Conservation (phyloP, 2,888 invertebrate species). For the Lasius fuliginosus region DNA sequence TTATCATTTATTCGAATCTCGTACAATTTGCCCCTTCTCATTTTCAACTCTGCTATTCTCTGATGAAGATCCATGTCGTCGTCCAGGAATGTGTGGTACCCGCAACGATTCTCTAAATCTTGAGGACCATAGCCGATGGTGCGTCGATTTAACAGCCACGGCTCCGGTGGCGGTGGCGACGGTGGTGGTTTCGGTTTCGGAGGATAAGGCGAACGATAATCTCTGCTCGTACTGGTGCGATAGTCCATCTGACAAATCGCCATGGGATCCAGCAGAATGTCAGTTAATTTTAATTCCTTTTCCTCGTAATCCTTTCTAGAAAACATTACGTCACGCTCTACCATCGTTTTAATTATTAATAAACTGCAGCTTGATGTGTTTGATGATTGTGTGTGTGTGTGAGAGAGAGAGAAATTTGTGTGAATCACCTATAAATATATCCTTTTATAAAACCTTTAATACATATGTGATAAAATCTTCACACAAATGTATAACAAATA, state of each 20-base stretch:
- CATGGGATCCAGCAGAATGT: slow-evolving; percentile 61
- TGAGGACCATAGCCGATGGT: slow-evolving; percentile 73
- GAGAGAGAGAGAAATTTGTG: neutral
- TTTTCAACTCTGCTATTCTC: slow-evolving; percentile 73
- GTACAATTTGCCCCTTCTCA: slow-evolving; percentile 42
- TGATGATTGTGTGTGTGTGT: neutral
- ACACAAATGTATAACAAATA: neutral
- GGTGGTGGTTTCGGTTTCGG: slow-evolving; percentile 55
- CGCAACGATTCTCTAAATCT: slow-evolving; percentile 72
- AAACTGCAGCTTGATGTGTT: neutral
- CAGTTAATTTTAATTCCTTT: slow-evolving; percentile 61
- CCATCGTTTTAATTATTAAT: neutral
- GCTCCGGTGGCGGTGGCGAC: slow-evolving; percentile 64
- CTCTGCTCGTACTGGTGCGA: slow-evolving; percentile 69
- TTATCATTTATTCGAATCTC: slow-evolving; percentile 7
- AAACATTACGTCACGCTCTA: neutral
- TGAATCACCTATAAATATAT: neutral
- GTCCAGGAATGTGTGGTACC: slow-evolving; percentile 75
- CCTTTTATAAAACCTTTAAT: slow-evolving; percentile 1
- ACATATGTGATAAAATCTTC: neutral
- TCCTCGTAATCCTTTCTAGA: slow-evolving; percentile 49
- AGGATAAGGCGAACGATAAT: slow-evolving; percentile 71
- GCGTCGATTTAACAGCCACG: slow-evolving; percentile 77
- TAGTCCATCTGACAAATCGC: slow-evolving; percentile 66
- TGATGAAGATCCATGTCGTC: slow-evolving; percentile 76